Percentiles rank a stretch among this genome's conserved stretches.
Conservation (phyloP, 2,888 invertebrate species). For the Machimus atricapillus region DNA sequence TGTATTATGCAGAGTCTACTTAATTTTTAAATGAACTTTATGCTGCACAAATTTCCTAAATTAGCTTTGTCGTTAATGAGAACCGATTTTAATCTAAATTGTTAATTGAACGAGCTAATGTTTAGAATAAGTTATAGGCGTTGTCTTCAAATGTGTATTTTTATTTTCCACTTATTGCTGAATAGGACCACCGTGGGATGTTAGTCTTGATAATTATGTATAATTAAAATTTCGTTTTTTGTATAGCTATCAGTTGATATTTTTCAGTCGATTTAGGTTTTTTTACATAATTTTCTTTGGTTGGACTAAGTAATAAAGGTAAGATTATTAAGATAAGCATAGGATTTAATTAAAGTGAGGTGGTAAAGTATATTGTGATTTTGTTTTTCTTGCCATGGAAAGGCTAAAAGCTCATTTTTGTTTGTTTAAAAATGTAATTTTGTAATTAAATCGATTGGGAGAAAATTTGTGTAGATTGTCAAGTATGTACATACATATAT, state of each 20-base stretch:
- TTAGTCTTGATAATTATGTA: background rate
- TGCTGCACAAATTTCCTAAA: background rate
- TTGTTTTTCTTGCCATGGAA: background rate
- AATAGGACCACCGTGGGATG: background rate
- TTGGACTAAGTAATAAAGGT: background rate
- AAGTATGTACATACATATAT: background rate
- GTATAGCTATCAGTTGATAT: background rate
- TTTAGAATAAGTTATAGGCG: background rate
- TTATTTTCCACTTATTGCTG: background rate
- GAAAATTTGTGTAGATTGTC: background rate
- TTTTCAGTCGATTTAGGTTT: background rate
- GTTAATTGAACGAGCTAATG: background rate
- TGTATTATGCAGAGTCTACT: background rate
- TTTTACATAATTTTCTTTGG: background rate
- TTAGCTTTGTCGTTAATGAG: background rate
- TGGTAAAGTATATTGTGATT: background rate
- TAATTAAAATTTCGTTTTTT: background rate
- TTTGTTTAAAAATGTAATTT: background rate
- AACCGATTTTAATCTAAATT: background rate
- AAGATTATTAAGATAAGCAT: background rate
- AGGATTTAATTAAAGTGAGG: background rate
- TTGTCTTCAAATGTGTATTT: background rate
- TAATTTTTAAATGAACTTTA: background rate
- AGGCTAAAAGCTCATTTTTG: background rate
- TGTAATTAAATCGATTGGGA: background rate